Evolutionary conservation across 1,140 invertebrate genomes (phyloP).

Genomic region (Daktulosphaira vitifoliae): DNA sequence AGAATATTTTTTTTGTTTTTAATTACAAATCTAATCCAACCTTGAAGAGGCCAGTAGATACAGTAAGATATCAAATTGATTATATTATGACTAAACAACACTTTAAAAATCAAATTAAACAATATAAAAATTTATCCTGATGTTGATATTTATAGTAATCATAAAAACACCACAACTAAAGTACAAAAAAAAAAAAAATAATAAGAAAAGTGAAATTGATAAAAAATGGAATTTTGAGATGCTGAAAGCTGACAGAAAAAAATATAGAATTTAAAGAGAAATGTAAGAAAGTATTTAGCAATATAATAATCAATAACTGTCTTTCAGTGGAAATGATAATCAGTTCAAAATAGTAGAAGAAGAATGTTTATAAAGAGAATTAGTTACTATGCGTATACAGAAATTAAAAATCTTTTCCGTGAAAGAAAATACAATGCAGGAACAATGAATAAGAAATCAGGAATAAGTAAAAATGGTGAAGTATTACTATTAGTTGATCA

Average conservation of each 20-base stretch:
- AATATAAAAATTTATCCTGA: slow-evolving; percentile 6
- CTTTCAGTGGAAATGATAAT: background rate
- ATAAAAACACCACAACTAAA: background rate
- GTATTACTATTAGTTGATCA: no score
- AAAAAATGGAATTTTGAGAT: slow-evolving; percentile 12
- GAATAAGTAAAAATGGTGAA: no score
- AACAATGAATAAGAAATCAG: no score
- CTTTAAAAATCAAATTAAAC: slow-evolving; percentile 1
- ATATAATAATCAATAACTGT: background rate
- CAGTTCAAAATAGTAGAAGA: slow-evolving; percentile 32
- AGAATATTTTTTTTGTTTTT: no score
- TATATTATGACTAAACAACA: slow-evolving; percentile 38
- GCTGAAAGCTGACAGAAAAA: slow-evolving; percentile 8
- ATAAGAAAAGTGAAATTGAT: background rate
- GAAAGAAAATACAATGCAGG: slow-evolving; percentile 34
- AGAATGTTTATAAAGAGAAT: background rate
- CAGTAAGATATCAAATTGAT: slow-evolving; percentile 42
- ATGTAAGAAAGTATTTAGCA: slow-evolving; percentile 27
- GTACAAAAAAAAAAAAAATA: background rate
- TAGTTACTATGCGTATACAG: no score
- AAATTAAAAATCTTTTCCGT: no score
- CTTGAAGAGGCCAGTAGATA: slow-evolving; percentile 40
- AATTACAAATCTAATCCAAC: no score
- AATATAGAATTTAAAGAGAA: slow-evolving; percentile 4
- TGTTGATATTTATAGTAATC: background rate